A percentile compares a stretch with the other conserved stretches of the same genome.
Conservation (phyloP, 2,113 vertebrate genomes). For the Bagarius yarrelli region DNA sequence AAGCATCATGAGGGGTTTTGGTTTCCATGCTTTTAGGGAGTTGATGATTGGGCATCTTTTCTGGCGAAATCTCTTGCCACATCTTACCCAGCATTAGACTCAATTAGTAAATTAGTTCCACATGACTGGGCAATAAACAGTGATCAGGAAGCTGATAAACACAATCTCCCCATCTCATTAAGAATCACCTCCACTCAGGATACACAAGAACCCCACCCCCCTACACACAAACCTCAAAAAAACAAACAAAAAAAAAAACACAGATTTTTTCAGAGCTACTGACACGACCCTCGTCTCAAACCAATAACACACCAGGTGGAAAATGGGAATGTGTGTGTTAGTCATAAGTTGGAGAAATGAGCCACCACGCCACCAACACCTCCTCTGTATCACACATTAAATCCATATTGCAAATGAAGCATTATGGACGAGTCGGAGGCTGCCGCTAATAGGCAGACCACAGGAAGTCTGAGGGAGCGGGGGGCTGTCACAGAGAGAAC, state of each 20-base stretch:
- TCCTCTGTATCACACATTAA: conserved; percentile 51
- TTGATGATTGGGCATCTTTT: conserved; percentile 20
- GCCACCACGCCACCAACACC: conserved; percentile 32
- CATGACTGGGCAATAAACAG: conserved; percentile 75
- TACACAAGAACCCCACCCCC: conserved; percentile 31
- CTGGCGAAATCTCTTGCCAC: conserved; percentile 31
- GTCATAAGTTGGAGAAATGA: conserved; percentile 25
- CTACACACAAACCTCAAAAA: conserved; percentile 4
- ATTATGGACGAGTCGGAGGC: conserved; percentile 45
- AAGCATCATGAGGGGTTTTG: neutral
- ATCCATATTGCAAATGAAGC: conserved; percentile 57
- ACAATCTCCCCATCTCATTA: conserved; percentile 71
- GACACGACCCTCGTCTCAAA: conserved; percentile 37
- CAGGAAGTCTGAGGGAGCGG: conserved; percentile 47
- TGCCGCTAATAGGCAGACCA: conserved; percentile 55
- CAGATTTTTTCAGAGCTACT: conserved; percentile 30
- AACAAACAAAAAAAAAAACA: conserved; percentile 1
- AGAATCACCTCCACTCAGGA: conserved; percentile 57
- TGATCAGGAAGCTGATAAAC: conserved; percentile 71
- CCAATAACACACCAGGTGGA: conserved; percentile 42
- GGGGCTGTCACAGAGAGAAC: conserved; percentile 50
- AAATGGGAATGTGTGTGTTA: conserved; percentile 14
- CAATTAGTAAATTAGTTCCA: conserved; percentile 81
- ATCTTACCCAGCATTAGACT: conserved; percentile 65
- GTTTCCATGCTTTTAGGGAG: conserved; percentile 5